Evolutionary conservation across 35 echinoderm and acorn worm genomes (phyloP), one percentile per base, ranked within the genome.

Genomic region (Anneissia japonica): DNA sequence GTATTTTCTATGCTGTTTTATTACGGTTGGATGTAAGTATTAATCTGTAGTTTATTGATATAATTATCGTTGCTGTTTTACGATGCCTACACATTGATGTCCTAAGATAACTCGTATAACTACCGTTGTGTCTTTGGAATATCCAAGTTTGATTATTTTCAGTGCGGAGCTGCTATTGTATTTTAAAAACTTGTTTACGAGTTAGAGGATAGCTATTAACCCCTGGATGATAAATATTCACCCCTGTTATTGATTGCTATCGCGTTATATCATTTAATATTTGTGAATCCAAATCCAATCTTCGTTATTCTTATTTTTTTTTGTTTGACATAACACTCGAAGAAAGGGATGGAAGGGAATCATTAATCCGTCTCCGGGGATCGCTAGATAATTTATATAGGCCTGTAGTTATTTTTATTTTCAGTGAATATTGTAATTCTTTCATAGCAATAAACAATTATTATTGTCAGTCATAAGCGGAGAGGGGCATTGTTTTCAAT

Each of bases 1-100:
- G 9, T 64, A 64, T n/a, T 64, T 64, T 9, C 51, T 64, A 64
- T 64, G 11, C 11, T 64, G 26, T 64, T 64, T 64, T 64, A 64
- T 64, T 64, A 64, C 26, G 26, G 11, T 64, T 64, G 51, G 51
- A 64, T 64, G 51, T 64, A 64, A 64, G 51, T 64, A 64, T 19
- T 64, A 64, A 64, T 64, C 51, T 64, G 51, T 64, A 64, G 51
- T 64, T 64, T 64, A 64, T 64, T 64, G 51, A 64, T 64, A 64
- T 23, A 64, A 64, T 64, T 64, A 64, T 64, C 51, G 51, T 64
- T 64, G 51, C 51, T n/a, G 26, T 64, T 64, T 64, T 64, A 64
- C 51, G 51, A 64, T 64, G 7, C 9, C 51, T 64, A 64, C 51
- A 64, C 26, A 64, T 64, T 23, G 21, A 64, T 64, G 51, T 64